Conservation (phyloP, 2,113 vertebrate genomes). For the Crocuta crocuta region DNA sequence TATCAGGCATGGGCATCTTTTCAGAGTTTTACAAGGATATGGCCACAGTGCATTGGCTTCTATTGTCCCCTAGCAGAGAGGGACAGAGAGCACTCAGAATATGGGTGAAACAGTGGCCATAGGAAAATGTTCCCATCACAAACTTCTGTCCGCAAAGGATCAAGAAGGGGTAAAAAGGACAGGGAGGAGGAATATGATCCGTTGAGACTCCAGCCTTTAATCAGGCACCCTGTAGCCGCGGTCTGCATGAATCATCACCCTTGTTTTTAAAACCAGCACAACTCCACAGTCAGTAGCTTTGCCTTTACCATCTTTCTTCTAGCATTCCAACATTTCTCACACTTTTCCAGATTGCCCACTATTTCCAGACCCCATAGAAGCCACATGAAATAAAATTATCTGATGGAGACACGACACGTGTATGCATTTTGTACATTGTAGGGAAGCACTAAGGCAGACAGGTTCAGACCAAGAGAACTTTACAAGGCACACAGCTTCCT, state of each 20-base stretch:
- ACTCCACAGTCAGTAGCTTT: neutral
- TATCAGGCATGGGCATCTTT: neutral
- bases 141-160: neutral
- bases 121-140: neutral
- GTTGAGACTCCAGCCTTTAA: neutral
- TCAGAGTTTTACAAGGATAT: neutral
- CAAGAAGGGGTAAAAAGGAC: neutral
- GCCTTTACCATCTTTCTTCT: neutral
- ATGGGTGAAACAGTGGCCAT: neutral
- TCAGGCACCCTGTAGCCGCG: neutral
- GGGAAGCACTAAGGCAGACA: neutral
- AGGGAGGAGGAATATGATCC: neutral
- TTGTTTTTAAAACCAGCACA: neutral
- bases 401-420: neutral
- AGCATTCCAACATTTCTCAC: neutral
- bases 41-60: neutral
- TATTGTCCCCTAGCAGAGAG: neutral
- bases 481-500: neutral
- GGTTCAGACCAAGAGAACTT: neutral
- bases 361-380: constrained; percentile 18
- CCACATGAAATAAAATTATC: neutral
- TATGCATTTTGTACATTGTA: neutral
- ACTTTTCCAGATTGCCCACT: neutral
- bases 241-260: neutral
- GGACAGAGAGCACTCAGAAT: neutral